Conservation (phyloP, 1,140 invertebrate genomes). For the Trachymyrmex cornetzi region DNA sequence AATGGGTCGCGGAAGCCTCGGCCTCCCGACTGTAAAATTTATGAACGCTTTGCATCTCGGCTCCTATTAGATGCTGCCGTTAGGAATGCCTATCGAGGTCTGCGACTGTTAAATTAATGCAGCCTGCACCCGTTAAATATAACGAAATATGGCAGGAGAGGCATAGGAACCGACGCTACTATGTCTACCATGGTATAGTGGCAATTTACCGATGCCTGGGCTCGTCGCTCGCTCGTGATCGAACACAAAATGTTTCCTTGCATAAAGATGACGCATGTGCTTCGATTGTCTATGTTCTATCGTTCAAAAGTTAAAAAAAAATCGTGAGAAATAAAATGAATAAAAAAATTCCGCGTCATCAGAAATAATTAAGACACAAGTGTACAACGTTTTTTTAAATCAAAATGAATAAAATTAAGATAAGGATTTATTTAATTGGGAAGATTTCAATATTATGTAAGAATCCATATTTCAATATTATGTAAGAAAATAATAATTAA, state of each 20-base stretch:
- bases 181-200: not conserved
- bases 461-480: not conserved
- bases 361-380: not conserved
- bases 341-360: not conserved
- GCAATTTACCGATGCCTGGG: constrained; percentile 18
- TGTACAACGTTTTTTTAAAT: not conserved
- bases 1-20: constrained; percentile 73
- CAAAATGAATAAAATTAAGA: not conserved
- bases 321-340: not conserved
- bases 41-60: constrained; percentile 68
- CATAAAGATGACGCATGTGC: not conserved
- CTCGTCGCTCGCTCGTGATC: not conserved
- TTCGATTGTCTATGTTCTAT: not conserved
- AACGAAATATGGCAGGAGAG: constrained; percentile 38
- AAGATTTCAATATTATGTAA: constrained; percentile 22
- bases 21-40: constrained; percentile 74
- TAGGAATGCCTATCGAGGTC: constrained; percentile 60
- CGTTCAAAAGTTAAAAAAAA: not conserved
- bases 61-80: constrained; percentile 49
- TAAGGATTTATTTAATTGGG: constrained; percentile 12
- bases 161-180: not conserved
- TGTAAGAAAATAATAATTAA: not conserved
- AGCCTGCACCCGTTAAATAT: constrained; percentile 64
- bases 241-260: not conserved
- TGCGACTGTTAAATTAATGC: constrained; percentile 73